phyloP scores from a whole-genome alignment of 1,140 invertebrate genomes.

The Vanessa tameamea region DNA sequence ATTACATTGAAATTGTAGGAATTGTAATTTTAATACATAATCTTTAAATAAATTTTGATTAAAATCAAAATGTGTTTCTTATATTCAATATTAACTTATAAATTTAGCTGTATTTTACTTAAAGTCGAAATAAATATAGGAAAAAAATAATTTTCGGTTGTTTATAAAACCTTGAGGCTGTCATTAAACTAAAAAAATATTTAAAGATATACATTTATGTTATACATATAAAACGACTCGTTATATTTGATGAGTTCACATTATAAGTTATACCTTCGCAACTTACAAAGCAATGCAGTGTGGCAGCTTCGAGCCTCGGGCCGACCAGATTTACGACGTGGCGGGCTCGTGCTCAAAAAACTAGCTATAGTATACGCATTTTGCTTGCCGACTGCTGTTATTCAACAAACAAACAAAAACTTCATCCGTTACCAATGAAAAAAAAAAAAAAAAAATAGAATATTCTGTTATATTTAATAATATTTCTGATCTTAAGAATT shows the following conservation, averaged over 20 bases:
- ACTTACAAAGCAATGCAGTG: conserved; percentile 7
- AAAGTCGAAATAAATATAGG: no score
- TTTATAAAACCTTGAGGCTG: no score
- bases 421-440: background rate
- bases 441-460: no score
- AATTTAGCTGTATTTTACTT: no score
- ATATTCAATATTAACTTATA: no score
- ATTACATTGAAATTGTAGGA: no score
- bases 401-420: background rate
- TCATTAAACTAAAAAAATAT: background rate
- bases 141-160: no score
- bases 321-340: conserved; percentile 28
- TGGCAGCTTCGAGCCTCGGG: conserved; percentile 29
- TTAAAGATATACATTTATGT: background rate
- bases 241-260: conserved; percentile 13
- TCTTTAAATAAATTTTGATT: background rate
- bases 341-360: conserved; percentile 16
- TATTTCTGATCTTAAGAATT: no score
- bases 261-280: conserved; percentile 14
- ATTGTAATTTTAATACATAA: no score
- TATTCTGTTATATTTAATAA: no score
- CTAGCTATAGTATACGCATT: background rate
- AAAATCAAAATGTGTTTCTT: background rate
- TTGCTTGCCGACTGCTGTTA: background rate
- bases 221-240: conserved; percentile 4